A percentile compares a stretch with the other conserved stretches of the same genome.
Evolutionary conservation across 2,888 invertebrate species (phyloP).

Genomic region (Trichopoda pennipes): DNA sequence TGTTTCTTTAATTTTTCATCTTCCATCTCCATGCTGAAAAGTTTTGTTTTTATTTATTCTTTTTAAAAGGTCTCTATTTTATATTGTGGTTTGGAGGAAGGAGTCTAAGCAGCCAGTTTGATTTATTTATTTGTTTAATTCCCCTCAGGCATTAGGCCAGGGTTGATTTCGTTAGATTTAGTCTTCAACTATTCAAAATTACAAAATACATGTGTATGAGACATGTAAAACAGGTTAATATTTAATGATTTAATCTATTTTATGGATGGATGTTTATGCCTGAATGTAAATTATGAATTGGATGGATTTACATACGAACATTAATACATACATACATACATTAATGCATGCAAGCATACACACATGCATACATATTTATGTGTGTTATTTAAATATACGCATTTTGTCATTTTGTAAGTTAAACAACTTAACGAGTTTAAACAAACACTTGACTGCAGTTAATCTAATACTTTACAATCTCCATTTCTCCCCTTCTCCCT

Average conservation of each 20-base stretch:
- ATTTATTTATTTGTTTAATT: conserved; percentile 38
- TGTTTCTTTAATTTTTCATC: background rate
- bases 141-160: conserved; percentile 53
- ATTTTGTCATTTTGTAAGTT: conserved; percentile 41
- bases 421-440: conserved; percentile 62
- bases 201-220: conserved; percentile 9
- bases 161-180: conserved; percentile 39
- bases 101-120: conserved; percentile 14
- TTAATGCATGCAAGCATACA: too few species aligned
- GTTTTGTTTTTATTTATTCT: background rate
- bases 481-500: background rate
- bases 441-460: conserved; percentile 64
- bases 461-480: conserved; percentile 58
- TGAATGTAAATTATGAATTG: background rate
- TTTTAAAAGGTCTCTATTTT: too few species aligned
- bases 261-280: conserved; percentile 8
- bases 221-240: conserved; percentile 6
- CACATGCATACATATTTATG: too few species aligned
- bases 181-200: conserved; percentile 50
- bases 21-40: background rate
- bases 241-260: conserved; percentile 42
- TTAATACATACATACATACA: background rate
- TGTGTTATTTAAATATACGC: background rate
- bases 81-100: background rate
- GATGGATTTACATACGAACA: background rate